Evolutionary conservation across 2,888 invertebrate species (phyloP), one percentile per base, ranked within the genome.

Genomic region (Achlya flavicornis): DNA sequence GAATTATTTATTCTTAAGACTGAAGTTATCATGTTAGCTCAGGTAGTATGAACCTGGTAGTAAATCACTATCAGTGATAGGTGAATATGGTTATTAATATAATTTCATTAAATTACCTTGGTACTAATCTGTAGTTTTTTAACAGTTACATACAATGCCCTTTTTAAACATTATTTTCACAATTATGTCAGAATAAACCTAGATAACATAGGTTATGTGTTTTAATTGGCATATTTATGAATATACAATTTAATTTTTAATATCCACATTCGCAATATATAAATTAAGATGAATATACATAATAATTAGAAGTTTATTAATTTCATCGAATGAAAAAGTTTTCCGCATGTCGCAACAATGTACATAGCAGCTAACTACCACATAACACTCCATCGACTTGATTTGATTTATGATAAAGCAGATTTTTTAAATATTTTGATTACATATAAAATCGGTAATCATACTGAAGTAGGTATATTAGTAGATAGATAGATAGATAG

Each of bases 1-100:
- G 79, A 79, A 77, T 76, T 80, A 81, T 82, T 82, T 83, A 80
- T 80, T 79, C 78, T 74, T 81, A 85, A 85, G 85, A 85, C 85
- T 85, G 85, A 84, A 74, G 79, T 76, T 78, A 79, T 74, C 72
- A 75, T 76, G 73, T 72, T 75, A 68, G 69, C 66, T 64, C 63
- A 66, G 61, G 46, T 59, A 16, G 14, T 58, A 10, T 26, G 46
- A 14, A 33, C 43, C n/a, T 48, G 43, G 19, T n/a, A 46, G 35
- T 61, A 53, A 8, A 10, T 53, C 19, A 53, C 53, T 53, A 19
- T 10, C 53, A 19, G n/a, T 53, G 7, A 53, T 53, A 53, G n/a
- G n/a, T 53, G 19, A 53, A 53, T n/a, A 53, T 19, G 10, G 6
- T 10, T 53, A 26, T 26, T 26, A 53, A 53, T 19, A 53, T 53